These are phyloP conservation scores for Morone chrysops DNA, from an alignment of 2,113 vertebrate species.

Conservation along the genomic window DNA sequence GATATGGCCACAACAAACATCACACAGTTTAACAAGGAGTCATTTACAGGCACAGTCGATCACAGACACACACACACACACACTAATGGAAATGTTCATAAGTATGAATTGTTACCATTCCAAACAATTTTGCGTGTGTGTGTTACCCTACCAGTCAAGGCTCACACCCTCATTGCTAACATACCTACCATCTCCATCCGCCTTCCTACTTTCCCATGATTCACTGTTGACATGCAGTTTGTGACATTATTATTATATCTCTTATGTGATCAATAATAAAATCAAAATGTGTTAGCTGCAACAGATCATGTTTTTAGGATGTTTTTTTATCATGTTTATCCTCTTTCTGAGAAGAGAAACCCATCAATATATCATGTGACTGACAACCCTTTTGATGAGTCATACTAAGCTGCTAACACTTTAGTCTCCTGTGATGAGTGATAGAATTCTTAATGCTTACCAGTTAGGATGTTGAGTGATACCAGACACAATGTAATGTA, in stretches of 20 bases:
- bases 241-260: background rate
- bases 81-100: background rate
- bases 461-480: background rate
- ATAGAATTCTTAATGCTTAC: background rate
- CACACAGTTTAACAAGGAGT: background rate
- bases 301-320: background rate
- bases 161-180: slow-evolving; percentile 67
- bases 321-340: background rate
- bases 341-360: background rate
- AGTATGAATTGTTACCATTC: slow-evolving; percentile 32
- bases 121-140: slow-evolving; percentile 11
- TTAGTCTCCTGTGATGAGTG: background rate
- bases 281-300: background rate
- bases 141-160: background rate
- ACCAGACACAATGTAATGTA: background rate
- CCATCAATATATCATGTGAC: background rate
- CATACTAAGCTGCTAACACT: background rate
- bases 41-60: background rate
- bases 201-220: slow-evolving; percentile 39
- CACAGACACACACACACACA: background rate
- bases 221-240: slow-evolving; percentile 11
- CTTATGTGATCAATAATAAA: background rate
- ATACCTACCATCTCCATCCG: slow-evolving; percentile 16
- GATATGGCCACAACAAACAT: background rate
- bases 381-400: background rate